Conservation (phyloP, 2,888 invertebrate genomes). For the Drosophila neoperkinsi region DNA sequence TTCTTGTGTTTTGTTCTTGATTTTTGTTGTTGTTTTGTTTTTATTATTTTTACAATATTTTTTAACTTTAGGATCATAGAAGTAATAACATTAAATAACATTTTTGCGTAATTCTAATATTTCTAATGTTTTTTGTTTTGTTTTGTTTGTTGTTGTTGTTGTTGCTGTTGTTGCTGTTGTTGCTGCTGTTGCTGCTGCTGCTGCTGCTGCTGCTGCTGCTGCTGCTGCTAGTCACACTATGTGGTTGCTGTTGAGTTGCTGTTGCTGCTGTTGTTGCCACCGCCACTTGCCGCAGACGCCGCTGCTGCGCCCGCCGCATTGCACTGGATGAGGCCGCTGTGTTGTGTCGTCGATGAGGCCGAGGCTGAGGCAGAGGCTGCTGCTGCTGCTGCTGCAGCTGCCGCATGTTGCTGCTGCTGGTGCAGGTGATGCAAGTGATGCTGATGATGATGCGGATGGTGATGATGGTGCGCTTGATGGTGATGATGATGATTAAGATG, state of each 20-base stretch:
- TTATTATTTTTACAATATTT: conserved; percentile 79
- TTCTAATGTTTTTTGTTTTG: conserved; percentile 71
- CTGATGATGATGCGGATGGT: conserved; percentile 63
- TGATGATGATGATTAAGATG: conserved; percentile 70
- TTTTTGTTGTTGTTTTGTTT: conserved; percentile 30
- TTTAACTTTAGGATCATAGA: conserved; percentile 80
- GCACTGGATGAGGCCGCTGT: conserved; percentile 84
- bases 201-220: conserved; percentile 1
- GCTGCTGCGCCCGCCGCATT: conserved; percentile 73
- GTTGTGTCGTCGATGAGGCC: conserved; percentile 54
- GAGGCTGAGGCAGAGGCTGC: conserved; percentile 24
- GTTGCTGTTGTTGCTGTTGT: conserved; percentile 48
- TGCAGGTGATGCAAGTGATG: conserved; percentile 63
- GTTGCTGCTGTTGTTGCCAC: conserved; percentile 59
- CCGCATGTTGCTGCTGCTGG: conserved; percentile 31
- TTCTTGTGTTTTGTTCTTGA: conserved; percentile 22
- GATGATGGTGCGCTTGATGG: conserved; percentile 66
- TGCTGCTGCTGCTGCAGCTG: conserved; percentile 40
- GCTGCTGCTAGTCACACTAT: conserved; percentile 77
- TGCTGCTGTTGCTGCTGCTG: conserved; percentile 60
- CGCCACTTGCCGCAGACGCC: conserved; percentile 14
- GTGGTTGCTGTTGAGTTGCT: conserved; percentile 82
- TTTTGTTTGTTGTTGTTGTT: conserved; percentile 52
- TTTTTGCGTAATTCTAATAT: conserved; percentile 79
- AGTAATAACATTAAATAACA: conserved; percentile 81